These are phyloP conservation scores for Magallana angulata DNA, from an alignment of 1,140 invertebrate species.

Conservation along the genomic window DNA sequence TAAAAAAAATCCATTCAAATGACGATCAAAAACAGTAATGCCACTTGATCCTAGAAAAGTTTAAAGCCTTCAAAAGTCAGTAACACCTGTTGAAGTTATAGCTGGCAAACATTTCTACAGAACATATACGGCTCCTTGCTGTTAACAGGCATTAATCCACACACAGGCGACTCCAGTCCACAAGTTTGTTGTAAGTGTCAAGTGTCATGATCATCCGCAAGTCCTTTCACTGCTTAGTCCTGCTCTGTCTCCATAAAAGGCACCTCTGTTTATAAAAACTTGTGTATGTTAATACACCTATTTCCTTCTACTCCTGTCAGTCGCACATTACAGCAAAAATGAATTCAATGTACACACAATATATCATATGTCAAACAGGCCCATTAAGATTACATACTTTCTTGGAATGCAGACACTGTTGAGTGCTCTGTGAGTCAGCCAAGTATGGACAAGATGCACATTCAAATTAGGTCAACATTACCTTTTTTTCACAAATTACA, in stretches of 20 bases:
- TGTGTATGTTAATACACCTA: conserved; percentile 30
- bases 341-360: conserved; percentile 33
- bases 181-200: conserved; percentile 6
- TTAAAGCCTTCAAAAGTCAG: neutral
- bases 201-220: conserved; percentile 26
- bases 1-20: neutral
- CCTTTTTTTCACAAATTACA: conserved; percentile 12
- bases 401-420: conserved; percentile 26
- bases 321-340: conserved; percentile 33
- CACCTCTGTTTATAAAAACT: conserved; percentile 33
- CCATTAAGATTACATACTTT: conserved; percentile 33
- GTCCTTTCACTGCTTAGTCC: neutral
- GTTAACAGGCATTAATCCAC: neutral
- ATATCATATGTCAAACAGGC: conserved; percentile 30
- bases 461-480: conserved; percentile 28
- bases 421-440: conserved; percentile 21
- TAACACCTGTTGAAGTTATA: conserved; percentile 8
- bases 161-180: neutral
- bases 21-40: conserved; percentile 8
- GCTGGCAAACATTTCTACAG: neutral
- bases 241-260: conserved; percentile 31
- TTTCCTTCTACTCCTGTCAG: conserved; percentile 29
- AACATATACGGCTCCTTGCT: neutral
- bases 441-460: conserved; percentile 21
- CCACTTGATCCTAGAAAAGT: neutral